These are phyloP conservation scores for Acronicta aceris DNA, from an alignment of 2,888 invertebrate species.

Conservation along the genomic window DNA sequence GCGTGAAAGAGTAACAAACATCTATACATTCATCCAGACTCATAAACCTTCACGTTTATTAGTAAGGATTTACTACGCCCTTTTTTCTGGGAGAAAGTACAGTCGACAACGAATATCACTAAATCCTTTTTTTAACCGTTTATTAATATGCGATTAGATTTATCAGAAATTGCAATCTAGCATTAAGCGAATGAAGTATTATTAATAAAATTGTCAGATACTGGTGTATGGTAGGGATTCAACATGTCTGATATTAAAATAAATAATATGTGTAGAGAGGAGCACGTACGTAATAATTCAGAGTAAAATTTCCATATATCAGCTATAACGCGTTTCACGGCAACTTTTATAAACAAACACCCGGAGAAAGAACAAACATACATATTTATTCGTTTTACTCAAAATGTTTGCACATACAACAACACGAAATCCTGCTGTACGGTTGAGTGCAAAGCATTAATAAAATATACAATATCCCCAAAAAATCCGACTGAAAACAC, in stretches of 20 bases:
- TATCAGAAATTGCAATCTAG: neutral
- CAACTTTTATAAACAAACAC: constrained; percentile 13
- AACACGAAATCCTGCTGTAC: constrained; percentile 19
- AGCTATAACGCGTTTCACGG: neutral
- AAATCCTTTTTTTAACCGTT: neutral
- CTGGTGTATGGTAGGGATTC: neutral
- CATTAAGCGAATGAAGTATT: neutral
- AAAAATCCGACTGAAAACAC: constrained; percentile 12
- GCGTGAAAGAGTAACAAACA: no score
- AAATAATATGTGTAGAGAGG: neutral
- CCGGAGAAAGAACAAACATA: neutral
- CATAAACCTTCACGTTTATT: no score
- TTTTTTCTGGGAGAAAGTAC: constrained; percentile 60
- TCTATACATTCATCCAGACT: no score
- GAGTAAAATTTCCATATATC: neutral
- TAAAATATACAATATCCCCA: constrained; percentile 31
- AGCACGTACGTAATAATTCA: neutral
- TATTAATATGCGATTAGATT: neutral
- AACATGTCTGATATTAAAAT: neutral
- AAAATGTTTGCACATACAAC: constrained; percentile 21
- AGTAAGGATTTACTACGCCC: constrained; percentile 60
- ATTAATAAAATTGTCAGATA: neutral
- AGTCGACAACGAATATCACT: constrained; percentile 34
- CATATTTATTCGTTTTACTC: constrained; percentile 25
- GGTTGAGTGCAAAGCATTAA: constrained; percentile 33